Evolutionary conservation across 2,113 vertebrate genomes (phyloP).

Genomic region (Tiliqua scincoides): DNA sequence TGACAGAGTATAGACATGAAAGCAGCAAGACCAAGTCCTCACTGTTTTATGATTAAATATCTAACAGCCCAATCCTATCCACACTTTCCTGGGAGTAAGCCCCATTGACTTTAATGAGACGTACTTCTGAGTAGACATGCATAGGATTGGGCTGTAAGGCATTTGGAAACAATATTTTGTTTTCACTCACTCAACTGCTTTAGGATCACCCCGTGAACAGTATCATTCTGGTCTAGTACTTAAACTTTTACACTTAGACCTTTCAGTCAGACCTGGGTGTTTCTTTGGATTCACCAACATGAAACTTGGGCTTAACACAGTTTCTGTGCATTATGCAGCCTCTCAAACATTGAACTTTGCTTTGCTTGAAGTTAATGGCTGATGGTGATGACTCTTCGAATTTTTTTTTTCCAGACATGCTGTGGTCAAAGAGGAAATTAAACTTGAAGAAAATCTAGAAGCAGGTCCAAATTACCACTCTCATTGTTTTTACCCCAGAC

Average conservation of each 20-base stretch:
- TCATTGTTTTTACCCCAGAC: slow-evolving; percentile 12
- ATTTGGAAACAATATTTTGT: slow-evolving; percentile 37
- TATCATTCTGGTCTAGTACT: not conserved
- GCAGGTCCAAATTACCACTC: slow-evolving; percentile 36
- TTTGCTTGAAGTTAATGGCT: slow-evolving; percentile 37
- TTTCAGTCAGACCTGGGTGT: slow-evolving; percentile 24
- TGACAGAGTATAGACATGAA: slow-evolving; percentile 65
- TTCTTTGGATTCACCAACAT: slow-evolving; percentile 33
- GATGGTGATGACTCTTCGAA: not conserved
- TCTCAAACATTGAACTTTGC: not conserved
- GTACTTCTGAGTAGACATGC: no score
- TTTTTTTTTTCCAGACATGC: not conserved
- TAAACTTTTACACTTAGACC: not conserved
- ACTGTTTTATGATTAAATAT: slow-evolving; percentile 39
- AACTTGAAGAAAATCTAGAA: not conserved
- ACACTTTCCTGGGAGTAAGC: no score
- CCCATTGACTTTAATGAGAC: no score
- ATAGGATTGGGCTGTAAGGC: no score
- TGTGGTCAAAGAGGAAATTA: not conserved
- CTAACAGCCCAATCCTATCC: no score
- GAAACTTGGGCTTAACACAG: not conserved
- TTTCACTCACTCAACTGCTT: slow-evolving; percentile 12
- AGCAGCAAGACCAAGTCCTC: slow-evolving; percentile 55
- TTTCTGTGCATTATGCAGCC: not conserved
- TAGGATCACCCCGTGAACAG: slow-evolving; percentile 30